Conservation (phyloP, 1,140 invertebrate species). For the Drosophila cardini region DNA sequence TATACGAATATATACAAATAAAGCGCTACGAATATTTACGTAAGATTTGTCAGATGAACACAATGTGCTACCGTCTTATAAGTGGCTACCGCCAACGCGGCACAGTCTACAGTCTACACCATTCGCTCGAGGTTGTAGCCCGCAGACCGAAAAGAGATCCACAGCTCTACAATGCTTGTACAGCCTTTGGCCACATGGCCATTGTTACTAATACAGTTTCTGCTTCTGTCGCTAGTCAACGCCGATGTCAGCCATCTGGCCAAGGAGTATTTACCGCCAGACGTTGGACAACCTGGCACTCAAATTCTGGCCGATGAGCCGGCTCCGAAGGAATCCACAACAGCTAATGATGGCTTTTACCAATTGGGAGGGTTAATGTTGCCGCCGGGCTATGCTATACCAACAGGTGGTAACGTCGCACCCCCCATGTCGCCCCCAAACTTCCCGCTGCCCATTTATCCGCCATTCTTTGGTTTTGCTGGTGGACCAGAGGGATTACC, state of each 20-base stretch:
- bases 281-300: not conserved
- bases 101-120: conserved; percentile 51
- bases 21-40: conserved; percentile 22
- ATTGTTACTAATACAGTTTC: conserved; percentile 24
- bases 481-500: conserved; percentile 22
- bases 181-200: conserved; percentile 20
- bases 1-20: conserved; percentile 27
- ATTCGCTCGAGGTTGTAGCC: conserved; percentile 37
- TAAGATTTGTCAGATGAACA: conserved; percentile 37
- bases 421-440: conserved; percentile 55
- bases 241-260: conserved; percentile 72
- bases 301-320: conserved; percentile 2
- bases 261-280: conserved; percentile 42
- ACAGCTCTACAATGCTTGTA: conserved; percentile 12
- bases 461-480: conserved; percentile 68
- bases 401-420: conserved; percentile 53
- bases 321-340: not conserved
- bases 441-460: conserved; percentile 71
- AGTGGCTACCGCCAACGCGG: conserved; percentile 50
- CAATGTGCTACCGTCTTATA: conserved; percentile 59
- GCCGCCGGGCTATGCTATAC: conserved; percentile 61
- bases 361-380: conserved; percentile 46
- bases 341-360: conserved; percentile 53
- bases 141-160: not conserved
- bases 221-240: conserved; percentile 32